Conservation (phyloP, 2,888 invertebrate genomes). For the Drosophila tanythrix region DNA sequence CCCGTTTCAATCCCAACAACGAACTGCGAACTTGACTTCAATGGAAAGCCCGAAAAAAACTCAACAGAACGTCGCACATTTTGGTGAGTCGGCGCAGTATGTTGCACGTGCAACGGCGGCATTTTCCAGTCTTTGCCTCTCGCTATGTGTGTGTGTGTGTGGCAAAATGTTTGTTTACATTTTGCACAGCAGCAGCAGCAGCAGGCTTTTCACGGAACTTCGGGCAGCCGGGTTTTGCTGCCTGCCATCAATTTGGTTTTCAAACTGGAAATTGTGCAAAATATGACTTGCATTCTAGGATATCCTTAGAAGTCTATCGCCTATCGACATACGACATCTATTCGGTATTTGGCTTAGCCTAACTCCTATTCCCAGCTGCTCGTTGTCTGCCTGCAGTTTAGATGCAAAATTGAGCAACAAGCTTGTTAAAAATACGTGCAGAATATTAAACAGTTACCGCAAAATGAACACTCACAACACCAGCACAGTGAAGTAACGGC, state of each 20-base stretch:
- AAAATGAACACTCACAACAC: conserved; percentile 2
- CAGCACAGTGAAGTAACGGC: not conserved
- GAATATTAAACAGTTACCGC: conserved; percentile 52
- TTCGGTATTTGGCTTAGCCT: conserved; percentile 5
- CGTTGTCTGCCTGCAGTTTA: conserved; percentile 35
- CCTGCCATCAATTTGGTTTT: conserved; percentile 56
- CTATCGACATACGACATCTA: conserved; percentile 27
- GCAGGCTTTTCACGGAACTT: not conserved
- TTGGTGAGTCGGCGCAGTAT: conserved; percentile 71
- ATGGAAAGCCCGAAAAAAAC: conserved; percentile 41
- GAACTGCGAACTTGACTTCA: conserved; percentile 56
- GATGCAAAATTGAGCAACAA: conserved; percentile 64
- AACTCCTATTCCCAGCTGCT: not conserved
- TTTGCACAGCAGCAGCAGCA: conserved; percentile 34
- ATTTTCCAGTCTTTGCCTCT: conserved; percentile 54
- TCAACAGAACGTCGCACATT: conserved; percentile 44
- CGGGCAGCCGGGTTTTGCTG: not conserved
- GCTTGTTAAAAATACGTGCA: conserved; percentile 56
- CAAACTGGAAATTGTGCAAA: conserved; percentile 51
- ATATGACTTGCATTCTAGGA: conserved; percentile 35
- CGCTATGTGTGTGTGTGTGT: conserved; percentile 14
- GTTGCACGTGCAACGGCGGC: conserved; percentile 69
- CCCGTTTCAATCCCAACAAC: conserved; percentile 40
- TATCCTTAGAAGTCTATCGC: not conserved
- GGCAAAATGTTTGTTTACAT: conserved; percentile 68